Conservation (phyloP, 2,113 vertebrate genomes). For the Dicaeum eximium region DNA sequence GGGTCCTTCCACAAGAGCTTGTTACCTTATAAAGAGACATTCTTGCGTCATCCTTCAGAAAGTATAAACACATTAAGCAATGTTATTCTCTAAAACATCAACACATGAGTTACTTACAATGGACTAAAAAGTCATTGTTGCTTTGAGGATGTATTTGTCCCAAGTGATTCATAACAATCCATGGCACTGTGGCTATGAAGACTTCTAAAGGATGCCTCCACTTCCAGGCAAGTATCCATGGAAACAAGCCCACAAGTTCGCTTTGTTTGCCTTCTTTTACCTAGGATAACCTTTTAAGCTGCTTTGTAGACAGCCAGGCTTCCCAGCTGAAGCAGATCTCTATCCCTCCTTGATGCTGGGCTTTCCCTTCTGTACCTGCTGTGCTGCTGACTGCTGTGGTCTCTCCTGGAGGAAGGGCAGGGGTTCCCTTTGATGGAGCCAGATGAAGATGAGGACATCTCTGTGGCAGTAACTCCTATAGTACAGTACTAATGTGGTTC, state of each 20-base stretch:
- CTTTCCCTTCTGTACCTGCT: neutral
- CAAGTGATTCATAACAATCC: conserved; percentile 65
- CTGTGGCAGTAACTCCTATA: neutral
- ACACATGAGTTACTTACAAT: conserved; percentile 66
- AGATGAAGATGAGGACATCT: neutral
- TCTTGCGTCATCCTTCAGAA: conserved; percentile 44
- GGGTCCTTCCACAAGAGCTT: conserved; percentile 23
- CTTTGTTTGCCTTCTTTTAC: conserved; percentile 61
- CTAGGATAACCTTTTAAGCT: conserved; percentile 64
- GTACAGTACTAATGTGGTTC: neutral
- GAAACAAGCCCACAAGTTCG: conserved; percentile 61
- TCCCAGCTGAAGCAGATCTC: neutral
- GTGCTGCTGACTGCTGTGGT: neutral
- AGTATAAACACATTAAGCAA: conserved; percentile 62
- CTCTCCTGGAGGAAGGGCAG: neutral
- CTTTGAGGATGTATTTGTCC: conserved; percentile 67
- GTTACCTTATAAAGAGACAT: conserved; percentile 15
- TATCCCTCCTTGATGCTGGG: neutral
- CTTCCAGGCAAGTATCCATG: conserved; percentile 64
- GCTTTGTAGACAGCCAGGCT: conserved; percentile 13
- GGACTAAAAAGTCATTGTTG: conserved; percentile 65
- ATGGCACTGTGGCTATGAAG: conserved; percentile 48
- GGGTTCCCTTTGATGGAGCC: fast-evolving
- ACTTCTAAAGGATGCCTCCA: conserved; percentile 61
- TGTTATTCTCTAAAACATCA: conserved; percentile 63